phyloP scores from a whole-genome alignment of 2,797 vertebrate genomes.

The Rachycentron canadum region DNA sequence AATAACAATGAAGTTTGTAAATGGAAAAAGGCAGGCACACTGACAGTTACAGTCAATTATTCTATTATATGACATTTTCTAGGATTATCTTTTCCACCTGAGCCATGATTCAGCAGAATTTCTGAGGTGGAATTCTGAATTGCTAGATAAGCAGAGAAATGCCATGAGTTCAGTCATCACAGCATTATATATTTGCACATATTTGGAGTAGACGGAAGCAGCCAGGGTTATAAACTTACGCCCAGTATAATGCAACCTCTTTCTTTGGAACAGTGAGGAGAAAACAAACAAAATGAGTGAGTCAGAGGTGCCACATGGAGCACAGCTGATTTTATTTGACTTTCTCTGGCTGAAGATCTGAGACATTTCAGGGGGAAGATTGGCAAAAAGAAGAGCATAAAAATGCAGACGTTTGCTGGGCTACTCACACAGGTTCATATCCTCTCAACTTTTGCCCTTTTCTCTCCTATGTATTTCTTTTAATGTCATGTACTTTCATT shows the following conservation, averaged over 20 bases:
- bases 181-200: neutral
- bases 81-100: conserved; percentile 19
- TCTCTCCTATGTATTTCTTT: neutral
- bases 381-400: conserved; percentile 34
- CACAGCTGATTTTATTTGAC: conserved; percentile 12
- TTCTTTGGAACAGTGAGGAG: neutral
- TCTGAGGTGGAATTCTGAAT: conserved; percentile 38
- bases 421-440: conserved; percentile 12
- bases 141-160: conserved; percentile 47
- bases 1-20: neutral
- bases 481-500: neutral
- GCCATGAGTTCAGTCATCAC: conserved; percentile 15
- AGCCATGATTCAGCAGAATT: conserved; percentile 23
- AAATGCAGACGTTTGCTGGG: conserved; percentile 33
- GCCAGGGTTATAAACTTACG: neutral
- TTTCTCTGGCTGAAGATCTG: conserved; percentile 35
- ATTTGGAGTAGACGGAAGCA: neutral
- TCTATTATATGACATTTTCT: conserved; percentile 38
- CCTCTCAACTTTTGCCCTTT: neutral
- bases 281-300: neutral
- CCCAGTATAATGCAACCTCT: neutral
- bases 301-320: neutral
- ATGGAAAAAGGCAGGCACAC: neutral
- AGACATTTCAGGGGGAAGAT: conserved; percentile 35
- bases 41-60: conserved; percentile 18